Evolutionary conservation across 2,113 vertebrate species (phyloP).

Genomic region (Conger conger): DNA sequence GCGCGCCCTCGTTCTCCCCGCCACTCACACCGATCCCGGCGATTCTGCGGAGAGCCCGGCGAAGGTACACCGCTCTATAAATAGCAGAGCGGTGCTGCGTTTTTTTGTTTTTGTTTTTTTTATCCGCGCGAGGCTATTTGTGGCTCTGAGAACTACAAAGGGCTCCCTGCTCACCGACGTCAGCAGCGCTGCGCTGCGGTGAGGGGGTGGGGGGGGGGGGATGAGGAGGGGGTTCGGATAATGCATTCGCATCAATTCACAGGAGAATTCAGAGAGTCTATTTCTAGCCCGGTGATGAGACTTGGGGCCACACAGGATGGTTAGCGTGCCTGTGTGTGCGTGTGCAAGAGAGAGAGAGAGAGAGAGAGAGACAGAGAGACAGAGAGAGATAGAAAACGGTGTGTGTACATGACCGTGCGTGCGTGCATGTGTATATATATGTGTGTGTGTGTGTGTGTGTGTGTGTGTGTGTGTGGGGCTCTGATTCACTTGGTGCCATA

Average conservation of each 20-base stretch:
- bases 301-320: constrained; percentile 16
- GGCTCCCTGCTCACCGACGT: constrained; percentile 75
- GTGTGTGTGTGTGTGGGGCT: constrained; percentile 20
- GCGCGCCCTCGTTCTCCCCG: not conserved
- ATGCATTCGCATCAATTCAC: constrained; percentile 43
- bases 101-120: constrained; percentile 59
- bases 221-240: constrained; percentile 16
- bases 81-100: constrained; percentile 58
- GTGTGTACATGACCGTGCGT: not conserved
- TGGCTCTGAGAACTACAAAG: constrained; percentile 68
- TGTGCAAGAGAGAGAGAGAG: not conserved
- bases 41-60: constrained; percentile 61
- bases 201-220: constrained; percentile 51
- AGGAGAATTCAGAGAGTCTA: constrained; percentile 43
- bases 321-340: constrained; percentile 20
- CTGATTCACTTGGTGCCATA: constrained; percentile 41
- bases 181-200: constrained; percentile 63
- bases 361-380: too few relatives aligned
- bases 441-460: too few relatives aligned
- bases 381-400: too few relatives aligned
- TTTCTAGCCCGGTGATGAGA: constrained; percentile 48
- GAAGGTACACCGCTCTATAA: constrained; percentile 69
- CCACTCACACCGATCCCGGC: constrained; percentile 45
- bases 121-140: constrained; percentile 73
- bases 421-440: too few relatives aligned